Conservation (phyloP, 2,797 vertebrate species). For the Pteronotus mesoamericanus region DNA sequence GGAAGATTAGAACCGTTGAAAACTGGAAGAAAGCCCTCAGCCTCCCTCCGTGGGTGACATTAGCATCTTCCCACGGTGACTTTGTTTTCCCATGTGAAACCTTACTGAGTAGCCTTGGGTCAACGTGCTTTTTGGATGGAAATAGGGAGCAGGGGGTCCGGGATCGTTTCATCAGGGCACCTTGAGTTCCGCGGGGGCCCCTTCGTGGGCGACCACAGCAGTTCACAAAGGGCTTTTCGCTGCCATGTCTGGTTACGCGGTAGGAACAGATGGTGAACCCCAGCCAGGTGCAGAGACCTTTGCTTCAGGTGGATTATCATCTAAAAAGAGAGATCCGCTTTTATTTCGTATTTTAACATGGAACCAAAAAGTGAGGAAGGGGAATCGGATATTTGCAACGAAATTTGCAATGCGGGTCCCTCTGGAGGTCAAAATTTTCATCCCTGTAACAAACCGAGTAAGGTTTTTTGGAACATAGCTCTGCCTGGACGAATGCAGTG, state of each 20-base stretch:
- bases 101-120: neutral
- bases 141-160: neutral
- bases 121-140: neutral
- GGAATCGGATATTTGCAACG: neutral
- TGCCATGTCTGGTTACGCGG: neutral
- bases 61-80: neutral
- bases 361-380: neutral
- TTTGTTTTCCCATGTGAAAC: neutral
- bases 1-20: neutral
- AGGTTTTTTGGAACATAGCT: neutral
- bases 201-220: neutral
- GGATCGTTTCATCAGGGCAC: neutral
- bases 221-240: neutral
- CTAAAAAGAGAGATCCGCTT: neutral
- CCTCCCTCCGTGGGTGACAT: neutral
- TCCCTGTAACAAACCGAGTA: neutral
- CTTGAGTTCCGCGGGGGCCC: neutral
- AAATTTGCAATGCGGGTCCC: neutral
- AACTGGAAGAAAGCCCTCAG: neutral
- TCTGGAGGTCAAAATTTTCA: neutral
- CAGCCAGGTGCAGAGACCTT: neutral
- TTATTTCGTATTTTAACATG: neutral
- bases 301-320: neutral
- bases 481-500: slow-evolving; percentile 42
- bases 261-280: neutral